Base-by-base conservation (phyloP, 1,140 invertebrate species). In the Penaeus vannamei region DNA sequence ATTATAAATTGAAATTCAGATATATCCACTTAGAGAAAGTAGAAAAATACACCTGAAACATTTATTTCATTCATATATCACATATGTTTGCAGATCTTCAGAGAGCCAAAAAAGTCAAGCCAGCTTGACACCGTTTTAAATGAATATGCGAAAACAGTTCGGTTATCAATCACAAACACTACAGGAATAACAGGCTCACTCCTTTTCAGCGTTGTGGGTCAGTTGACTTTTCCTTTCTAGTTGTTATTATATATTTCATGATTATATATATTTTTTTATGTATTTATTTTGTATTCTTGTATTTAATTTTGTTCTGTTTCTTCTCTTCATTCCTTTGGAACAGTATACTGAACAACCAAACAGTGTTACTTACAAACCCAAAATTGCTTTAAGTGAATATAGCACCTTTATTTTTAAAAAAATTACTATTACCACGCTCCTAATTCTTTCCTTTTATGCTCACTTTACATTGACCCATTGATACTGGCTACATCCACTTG, bases 131-230 rank as follows among this genome's bases (percentile, higher is more conserved):
- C 95, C 91, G 94, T 98, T 85, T 94, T 98, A 84, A 94, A 94
- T 85, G 95, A 96, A 90, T 98, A 97, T 93, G 93, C 96, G 0
- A 91, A 91, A 84, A 93, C 90, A 93, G 95, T 94, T 81, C 91
- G 92, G 5, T 26, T 76, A 42, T 86, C 62, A 60, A n/a, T 59
- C 61, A 53, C 59, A 59, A 83, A 64, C 29, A 64, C 84, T 5
- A 90, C 91, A 19, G 91, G 83, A 64, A 36, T 89, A 59, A 95
- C 93, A 90, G 97, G 97, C 26, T 96, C 97, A 12, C 92, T 98
- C 60, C 92, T 98, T 23, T 95, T 98, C 77, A 97, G 97, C 93
- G 97, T 98, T 62, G 96, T 98, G 5, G 97, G 95, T 95, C 91
- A 93, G 92, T 92, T 32, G 8, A 59, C 20, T 29, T 42, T n/a